phyloP scores from a whole-genome alignment of 2,888 invertebrate species.

The Druceiella hillmani region DNA sequence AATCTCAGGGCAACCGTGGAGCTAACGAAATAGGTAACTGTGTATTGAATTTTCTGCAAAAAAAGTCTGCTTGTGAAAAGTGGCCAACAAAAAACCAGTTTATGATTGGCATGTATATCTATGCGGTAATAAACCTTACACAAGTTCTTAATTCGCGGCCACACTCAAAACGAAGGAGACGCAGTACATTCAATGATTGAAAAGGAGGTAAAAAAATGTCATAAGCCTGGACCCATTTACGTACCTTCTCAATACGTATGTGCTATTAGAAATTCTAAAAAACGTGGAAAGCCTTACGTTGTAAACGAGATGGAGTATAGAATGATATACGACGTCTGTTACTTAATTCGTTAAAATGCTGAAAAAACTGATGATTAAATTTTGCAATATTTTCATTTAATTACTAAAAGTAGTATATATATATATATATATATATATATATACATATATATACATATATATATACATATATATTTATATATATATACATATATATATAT shows the following conservation, averaged over 20 bases:
- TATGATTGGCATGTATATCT: constrained; percentile 16
- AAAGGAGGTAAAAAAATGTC: constrained; percentile 9
- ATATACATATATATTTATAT: no score
- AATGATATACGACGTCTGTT: constrained; percentile 5
- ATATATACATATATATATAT: no score
- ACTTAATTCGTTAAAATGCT: no score
- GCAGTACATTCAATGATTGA: constrained; percentile 12
- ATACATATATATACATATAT: no score
- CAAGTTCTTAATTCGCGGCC: constrained; percentile 10
- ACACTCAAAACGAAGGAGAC: constrained; percentile 15
- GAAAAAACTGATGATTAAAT: no score
- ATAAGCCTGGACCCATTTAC: constrained; percentile 10
- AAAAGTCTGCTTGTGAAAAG: constrained; percentile 5
- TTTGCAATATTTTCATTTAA: no score
- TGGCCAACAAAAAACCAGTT: constrained; percentile 22
- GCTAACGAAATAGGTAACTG: constrained; percentile 17
- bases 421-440: no score
- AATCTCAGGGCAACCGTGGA: constrained; percentile 16
- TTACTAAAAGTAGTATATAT: no score
- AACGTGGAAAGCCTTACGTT: constrained; percentile 3
- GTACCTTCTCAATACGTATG: constrained; percentile 9
- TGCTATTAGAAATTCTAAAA: constrained; percentile 9
- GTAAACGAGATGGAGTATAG: constrained; percentile 1
- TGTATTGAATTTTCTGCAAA: constrained; percentile 11
- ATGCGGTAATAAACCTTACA: constrained; percentile 14